Evolutionary conservation across 2,113 vertebrate genomes (phyloP).

Genomic region (Odontesthes bonariensis): DNA sequence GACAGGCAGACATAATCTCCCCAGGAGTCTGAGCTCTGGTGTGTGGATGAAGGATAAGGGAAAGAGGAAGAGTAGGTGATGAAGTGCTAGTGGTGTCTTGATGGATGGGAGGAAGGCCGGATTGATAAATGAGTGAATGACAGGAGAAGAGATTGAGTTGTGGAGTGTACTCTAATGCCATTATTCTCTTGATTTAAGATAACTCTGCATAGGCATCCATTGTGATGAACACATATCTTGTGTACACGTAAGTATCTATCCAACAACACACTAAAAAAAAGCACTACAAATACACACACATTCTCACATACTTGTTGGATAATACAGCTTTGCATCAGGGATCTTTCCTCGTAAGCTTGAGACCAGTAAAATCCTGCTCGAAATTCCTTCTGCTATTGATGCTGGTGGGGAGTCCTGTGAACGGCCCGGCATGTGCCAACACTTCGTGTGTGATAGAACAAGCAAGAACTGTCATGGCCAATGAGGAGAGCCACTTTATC

Average conservation of each 20-base stretch:
- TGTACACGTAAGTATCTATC: slow-evolving; percentile 13
- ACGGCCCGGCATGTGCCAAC: neutral
- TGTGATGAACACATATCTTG: slow-evolving; percentile 13
- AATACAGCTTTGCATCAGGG: slow-evolving; percentile 68
- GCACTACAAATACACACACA: slow-evolving; percentile 14
- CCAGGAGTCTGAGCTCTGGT: slow-evolving; percentile 59
- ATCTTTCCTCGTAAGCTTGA: slow-evolving; percentile 66
- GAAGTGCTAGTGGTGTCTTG: slow-evolving; percentile 45
- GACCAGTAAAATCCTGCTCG: slow-evolving; percentile 66
- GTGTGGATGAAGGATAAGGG: slow-evolving; percentile 65
- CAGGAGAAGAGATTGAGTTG: slow-evolving; percentile 5
- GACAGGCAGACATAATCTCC: slow-evolving; percentile 76
- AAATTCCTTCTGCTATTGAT: slow-evolving; percentile 68
- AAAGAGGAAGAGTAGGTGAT: slow-evolving; percentile 22
- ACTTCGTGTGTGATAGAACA: slow-evolving; percentile 60
- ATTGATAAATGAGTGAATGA: slow-evolving; percentile 33
- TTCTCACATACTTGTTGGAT: slow-evolving; percentile 59
- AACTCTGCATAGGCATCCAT: slow-evolving; percentile 50
- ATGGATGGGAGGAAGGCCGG: slow-evolving; percentile 46
- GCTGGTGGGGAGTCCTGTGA: slow-evolving; percentile 60
- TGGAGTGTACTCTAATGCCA: slow-evolving; percentile 31
- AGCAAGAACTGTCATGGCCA: slow-evolving; percentile 58
- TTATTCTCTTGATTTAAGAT: slow-evolving; percentile 60
- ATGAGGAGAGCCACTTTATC: slow-evolving; percentile 73
- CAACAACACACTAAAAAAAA: slow-evolving; percentile 12